phyloP scores from a whole-genome alignment of 30 jellyfish, hydroid and myxozoan species.

The Aurelia aurita complex sp. Pacific region DNA sequence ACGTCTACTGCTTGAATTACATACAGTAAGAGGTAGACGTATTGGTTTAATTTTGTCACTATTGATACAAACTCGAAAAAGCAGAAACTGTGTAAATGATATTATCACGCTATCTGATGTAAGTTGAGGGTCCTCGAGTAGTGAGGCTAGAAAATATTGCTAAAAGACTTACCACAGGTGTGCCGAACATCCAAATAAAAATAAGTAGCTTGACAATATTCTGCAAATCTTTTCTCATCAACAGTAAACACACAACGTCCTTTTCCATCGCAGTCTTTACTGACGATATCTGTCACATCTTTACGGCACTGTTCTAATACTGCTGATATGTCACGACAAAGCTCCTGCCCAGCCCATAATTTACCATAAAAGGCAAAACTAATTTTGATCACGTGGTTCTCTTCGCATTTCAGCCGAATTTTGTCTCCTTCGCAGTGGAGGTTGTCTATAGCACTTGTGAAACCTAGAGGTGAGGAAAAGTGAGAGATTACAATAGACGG shows the following conservation, averaged over 20 bases:
- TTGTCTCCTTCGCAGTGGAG: slow-evolving; percentile 82
- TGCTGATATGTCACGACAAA: slow-evolving; percentile 60
- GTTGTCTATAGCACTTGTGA: slow-evolving; percentile 28
- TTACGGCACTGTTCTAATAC: slow-evolving; percentile 62
- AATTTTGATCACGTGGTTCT: slow-evolving; percentile 44
- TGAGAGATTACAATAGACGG: not conserved
- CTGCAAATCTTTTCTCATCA: slow-evolving; percentile 34
- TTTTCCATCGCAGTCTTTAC: slow-evolving; percentile 56
- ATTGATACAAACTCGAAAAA: too few relatives aligned
- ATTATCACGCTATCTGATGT: too few relatives aligned
- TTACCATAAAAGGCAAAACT: slow-evolving; percentile 77
- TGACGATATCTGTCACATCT: slow-evolving; percentile 56
- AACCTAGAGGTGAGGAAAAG: slow-evolving; percentile 14
- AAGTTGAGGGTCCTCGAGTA: too few relatives aligned
- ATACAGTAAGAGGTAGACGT: too few relatives aligned
- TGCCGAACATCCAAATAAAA: slow-evolving; percentile 67
- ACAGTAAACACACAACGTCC: slow-evolving; percentile 56
- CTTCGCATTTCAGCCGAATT: slow-evolving; percentile 74
- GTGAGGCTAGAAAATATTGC: too few relatives aligned
- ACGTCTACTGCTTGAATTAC: too few relatives aligned
- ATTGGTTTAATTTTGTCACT: too few relatives aligned
- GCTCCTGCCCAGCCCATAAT: slow-evolving; percentile 79
- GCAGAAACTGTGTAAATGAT: too few relatives aligned
- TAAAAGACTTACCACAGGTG: slow-evolving; percentile 72
- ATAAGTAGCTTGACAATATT: slow-evolving; percentile 64